A percentile compares a stretch with the other conserved stretches of the same genome.
phyloP scores from a whole-genome alignment of 2,888 invertebrate species.

The Drosophila hamatofila region DNA sequence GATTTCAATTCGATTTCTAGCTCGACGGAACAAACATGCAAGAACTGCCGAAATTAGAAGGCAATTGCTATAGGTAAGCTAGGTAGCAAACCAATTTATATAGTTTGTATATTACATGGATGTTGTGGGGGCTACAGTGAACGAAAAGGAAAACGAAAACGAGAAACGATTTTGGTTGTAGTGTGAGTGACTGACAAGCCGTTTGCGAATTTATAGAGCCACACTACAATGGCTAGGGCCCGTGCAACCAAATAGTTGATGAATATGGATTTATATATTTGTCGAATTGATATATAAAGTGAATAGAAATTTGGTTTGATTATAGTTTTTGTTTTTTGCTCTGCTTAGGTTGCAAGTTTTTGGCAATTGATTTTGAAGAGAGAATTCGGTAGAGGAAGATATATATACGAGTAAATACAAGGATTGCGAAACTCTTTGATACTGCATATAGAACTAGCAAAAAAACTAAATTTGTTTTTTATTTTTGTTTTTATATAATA shows the following conservation, averaged over 20 bases:
- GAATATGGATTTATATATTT: slow-evolving; percentile 23
- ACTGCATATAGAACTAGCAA: slow-evolving; percentile 54
- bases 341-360: slow-evolving; percentile 57
- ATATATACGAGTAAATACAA: slow-evolving; percentile 45
- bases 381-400: slow-evolving; percentile 57
- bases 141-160: slow-evolving; percentile 13
- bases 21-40: slow-evolving; percentile 55
- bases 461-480: slow-evolving; percentile 47
- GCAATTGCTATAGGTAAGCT: slow-evolving; percentile 44
- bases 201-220: slow-evolving; percentile 46
- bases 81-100: slow-evolving; percentile 24
- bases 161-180: slow-evolving; percentile 9
- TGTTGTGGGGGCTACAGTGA: slow-evolving; percentile 34
- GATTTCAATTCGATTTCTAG: slow-evolving; percentile 28
- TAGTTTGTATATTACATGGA: slow-evolving; percentile 32
- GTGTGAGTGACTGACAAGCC: slow-evolving; percentile 29
- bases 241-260: slow-evolving; percentile 56
- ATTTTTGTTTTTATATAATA: slow-evolving; percentile 26
- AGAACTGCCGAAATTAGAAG: slow-evolving; percentile 31
- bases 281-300: slow-evolving; percentile 28
- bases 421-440: slow-evolving; percentile 48
- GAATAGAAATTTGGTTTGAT: slow-evolving; percentile 20
- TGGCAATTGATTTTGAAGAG: slow-evolving; percentile 55
- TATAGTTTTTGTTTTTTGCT: slow-evolving; percentile 20
- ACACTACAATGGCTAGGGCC: slow-evolving; percentile 19